Base-by-base conservation (phyloP, 2,113 vertebrate species). In the Meriones unguiculatus region DNA sequence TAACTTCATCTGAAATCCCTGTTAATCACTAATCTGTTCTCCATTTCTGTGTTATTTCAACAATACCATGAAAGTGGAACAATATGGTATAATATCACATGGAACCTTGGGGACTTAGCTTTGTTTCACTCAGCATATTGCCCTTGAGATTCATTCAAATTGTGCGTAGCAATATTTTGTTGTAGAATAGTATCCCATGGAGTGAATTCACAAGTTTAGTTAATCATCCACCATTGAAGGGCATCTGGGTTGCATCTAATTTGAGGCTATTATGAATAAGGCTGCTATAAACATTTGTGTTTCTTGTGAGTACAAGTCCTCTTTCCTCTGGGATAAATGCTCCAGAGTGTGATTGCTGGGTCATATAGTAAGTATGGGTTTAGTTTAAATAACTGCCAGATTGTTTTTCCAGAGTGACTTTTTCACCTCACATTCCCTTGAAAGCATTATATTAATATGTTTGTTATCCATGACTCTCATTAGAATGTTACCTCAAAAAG, bases 311-410 rank as follows among this genome's bases (percentile, higher is more conserved):
- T 54, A 46, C 78, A 89, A 76, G 32, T 87, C 88, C 87, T 93
- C n/a, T 22, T 89, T 95, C 95, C 67, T 90, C 69, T 93, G n/a
- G 69, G 57, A 90, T 59, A 90, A 69, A 93, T 92, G 64, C 86
- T 76, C 72, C 24, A 80, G 62, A 57, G n/a, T 30, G 11, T 13
- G 12, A 87, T 87, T 91, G 32, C 75, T 96, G 7, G 22, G 38
- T 91, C 70, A 95, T 77, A 87, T 41, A 87, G 86, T 96, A 95
- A 96, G 75, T 78, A 9, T 89, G 86, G 70, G 54, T 94, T 91
- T 89, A 77, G 46, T 92, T 95, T 81, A 89, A 93, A 90, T 88
- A 96, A 89, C 64, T 82, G 5, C 80, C 72, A 78, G 62, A 76
- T 57, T 87, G 18, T 30, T 86, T 93, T 95, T 89, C 54, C 62